A percentile compares a stretch with the other conserved stretches of the same genome.
Evolutionary conservation across 1,140 invertebrate species (phyloP).

Genomic region (Saccostrea cuccullata): DNA sequence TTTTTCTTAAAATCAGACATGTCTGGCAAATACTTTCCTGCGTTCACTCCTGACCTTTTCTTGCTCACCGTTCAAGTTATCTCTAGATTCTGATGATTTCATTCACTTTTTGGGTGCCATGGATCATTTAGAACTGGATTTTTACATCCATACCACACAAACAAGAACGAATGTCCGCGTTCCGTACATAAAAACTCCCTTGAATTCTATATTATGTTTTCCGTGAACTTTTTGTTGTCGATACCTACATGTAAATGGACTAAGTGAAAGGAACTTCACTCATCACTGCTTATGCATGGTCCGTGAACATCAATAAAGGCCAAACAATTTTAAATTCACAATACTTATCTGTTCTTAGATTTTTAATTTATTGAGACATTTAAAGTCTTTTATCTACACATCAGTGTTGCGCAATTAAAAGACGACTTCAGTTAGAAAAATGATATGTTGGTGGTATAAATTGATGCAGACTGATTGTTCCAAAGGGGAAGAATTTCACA

Average conservation of each 20-base stretch:
- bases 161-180: background rate
- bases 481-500: too few species aligned
- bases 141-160: background rate
- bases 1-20: conserved; percentile 2
- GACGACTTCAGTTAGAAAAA: too few species aligned
- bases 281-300: conserved; percentile 23
- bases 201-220: background rate
- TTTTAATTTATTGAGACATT: conserved; percentile 4
- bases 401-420: too few species aligned
- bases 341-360: background rate
- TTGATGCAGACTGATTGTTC: too few species aligned
- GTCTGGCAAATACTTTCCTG: background rate
- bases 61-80: too few species aligned
- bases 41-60: too few species aligned
- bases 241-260: background rate
- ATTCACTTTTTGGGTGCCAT: too few species aligned
- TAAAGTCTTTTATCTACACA: background rate
- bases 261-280: background rate
- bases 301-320: background rate
- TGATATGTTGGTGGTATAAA: too few species aligned
- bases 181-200: background rate
- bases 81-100: too few species aligned
- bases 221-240: background rate
- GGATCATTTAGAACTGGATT: too few species aligned
- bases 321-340: background rate